Conservation (phyloP, 2,888 invertebrate genomes). For the Lepidochitona cinerea region DNA sequence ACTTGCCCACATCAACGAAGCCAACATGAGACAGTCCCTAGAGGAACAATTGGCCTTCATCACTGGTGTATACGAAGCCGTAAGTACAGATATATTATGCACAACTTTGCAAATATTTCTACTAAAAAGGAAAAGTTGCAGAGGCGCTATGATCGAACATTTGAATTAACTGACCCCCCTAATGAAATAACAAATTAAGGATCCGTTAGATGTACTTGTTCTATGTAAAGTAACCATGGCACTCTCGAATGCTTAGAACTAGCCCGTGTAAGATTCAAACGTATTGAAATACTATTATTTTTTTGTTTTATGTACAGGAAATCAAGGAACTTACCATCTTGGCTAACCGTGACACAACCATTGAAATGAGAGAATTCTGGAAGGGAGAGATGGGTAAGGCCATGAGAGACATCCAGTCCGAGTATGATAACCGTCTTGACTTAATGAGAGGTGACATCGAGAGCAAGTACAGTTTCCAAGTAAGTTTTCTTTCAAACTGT, state of each 20-base stretch:
- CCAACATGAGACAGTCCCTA: constrained; percentile 70
- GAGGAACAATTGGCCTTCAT: constrained; percentile 72
- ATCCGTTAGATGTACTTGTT: too few species aligned
- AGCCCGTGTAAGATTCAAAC: too few species aligned
- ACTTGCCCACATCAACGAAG: constrained; percentile 71
- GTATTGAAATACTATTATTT: too few species aligned
- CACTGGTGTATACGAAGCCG: constrained; percentile 39
- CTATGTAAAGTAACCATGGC: too few species aligned
- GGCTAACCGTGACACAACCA: constrained; percentile 69
- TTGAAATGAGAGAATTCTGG: constrained; percentile 73
- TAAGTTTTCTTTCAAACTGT: too few species aligned
- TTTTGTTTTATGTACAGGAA: constrained; percentile 50
- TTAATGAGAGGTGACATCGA: constrained; percentile 69
- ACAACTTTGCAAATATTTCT: too few species aligned
- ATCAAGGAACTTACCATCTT: constrained; percentile 72
- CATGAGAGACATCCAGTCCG: constrained; percentile 71
- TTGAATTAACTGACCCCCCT: too few species aligned
- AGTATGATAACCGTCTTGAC: constrained; percentile 71
- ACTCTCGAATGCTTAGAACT: too few species aligned
- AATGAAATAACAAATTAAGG: too few species aligned
- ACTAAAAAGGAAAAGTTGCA: too few species aligned
- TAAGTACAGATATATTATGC: constrained; percentile 26
- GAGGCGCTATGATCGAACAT: too few species aligned
- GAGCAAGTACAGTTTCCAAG: constrained; percentile 72
- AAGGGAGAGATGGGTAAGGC: constrained; percentile 72